These are phyloP conservation scores for Idaea dimidiata DNA, from an alignment of 2,888 invertebrate genomes.

Conservation along the genomic window DNA sequence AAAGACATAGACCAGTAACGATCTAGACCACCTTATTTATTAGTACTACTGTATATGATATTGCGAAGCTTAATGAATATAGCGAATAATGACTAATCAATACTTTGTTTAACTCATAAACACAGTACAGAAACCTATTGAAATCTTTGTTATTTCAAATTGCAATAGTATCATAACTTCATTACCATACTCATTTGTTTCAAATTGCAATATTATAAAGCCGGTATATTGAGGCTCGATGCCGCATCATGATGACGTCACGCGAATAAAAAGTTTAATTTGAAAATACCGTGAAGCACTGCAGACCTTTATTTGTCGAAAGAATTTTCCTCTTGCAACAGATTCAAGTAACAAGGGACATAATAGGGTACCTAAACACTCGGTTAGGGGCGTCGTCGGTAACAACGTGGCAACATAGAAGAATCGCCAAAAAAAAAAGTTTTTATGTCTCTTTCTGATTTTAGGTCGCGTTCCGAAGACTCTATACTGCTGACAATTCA, in stretches of 20 bases:
- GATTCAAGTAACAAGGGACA: background rate
- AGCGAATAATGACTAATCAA: background rate
- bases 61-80: background rate
- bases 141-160: background rate
- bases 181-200: background rate
- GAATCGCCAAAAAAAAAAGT: too few relatives aligned
- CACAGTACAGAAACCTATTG: background rate
- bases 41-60: background rate
- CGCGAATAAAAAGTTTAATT: background rate
- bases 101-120: background rate
- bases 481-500: too few relatives aligned
- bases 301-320: slow-evolving; percentile 1
- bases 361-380: background rate
- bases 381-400: too few relatives aligned
- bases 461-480: too few relatives aligned
- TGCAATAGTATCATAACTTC: background rate
- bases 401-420: too few relatives aligned
- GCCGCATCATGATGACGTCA: background rate
- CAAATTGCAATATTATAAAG: background rate
- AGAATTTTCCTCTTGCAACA: slow-evolving; percentile 5
- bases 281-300: background rate
- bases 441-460: too few relatives aligned
- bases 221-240: background rate
- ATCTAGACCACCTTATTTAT: background rate
- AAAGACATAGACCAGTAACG: background rate